phyloP scores from a whole-genome alignment of 1,140 invertebrate species.

The Coenobita brevimanus region DNA sequence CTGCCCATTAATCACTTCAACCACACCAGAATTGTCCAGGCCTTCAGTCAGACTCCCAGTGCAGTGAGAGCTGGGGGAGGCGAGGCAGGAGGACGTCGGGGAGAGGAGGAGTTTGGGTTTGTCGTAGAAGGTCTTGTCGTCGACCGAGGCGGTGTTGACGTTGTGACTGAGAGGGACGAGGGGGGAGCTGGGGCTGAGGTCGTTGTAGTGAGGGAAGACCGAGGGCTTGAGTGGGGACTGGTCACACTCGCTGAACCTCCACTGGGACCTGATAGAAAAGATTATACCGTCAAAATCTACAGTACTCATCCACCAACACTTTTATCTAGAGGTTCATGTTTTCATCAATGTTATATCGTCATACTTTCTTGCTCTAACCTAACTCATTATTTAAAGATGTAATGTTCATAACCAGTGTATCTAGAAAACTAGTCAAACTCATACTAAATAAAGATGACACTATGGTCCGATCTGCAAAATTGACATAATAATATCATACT shows the following conservation, averaged over 20 bases:
- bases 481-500: no score
- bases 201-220: constrained; percentile 12
- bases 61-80: not conserved
- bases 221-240: not conserved
- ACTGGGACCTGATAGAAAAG: not conserved
- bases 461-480: no score
- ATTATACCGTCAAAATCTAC: no score
- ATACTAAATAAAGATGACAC: no score
- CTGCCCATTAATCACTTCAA: not conserved
- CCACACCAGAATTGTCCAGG: not conserved
- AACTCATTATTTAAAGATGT: no score
- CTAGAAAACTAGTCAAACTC: no score
- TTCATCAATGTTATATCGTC: no score
- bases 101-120: constrained; percentile 77
- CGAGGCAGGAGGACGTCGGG: constrained; percentile 35
- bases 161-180: constrained; percentile 73
- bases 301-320: no score
- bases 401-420: no score
- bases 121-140: constrained; percentile 78
- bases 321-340: no score
- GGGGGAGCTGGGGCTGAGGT: constrained; percentile 42
- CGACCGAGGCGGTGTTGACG: constrained; percentile 75
- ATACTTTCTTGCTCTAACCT: no score
- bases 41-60: constrained; percentile 47
- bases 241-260: not conserved